Conservation (phyloP, 2,113 vertebrate genomes). For the Sinosuthora webbiana region DNA sequence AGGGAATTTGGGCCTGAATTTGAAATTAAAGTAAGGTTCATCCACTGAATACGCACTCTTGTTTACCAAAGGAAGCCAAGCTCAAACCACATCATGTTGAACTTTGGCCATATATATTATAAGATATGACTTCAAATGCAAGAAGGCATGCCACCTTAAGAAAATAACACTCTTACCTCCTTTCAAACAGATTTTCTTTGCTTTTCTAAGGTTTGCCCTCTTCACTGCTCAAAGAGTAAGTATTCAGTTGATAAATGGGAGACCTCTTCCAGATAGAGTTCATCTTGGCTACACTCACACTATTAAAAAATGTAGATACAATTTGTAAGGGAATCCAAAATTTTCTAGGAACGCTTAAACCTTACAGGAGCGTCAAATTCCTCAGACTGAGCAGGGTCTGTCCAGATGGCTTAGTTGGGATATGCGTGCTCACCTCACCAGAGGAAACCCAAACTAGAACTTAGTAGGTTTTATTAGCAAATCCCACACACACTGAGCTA, state of each 20-base stretch:
- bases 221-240: background rate
- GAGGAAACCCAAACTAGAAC: background rate
- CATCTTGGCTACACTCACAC: background rate
- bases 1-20: background rate
- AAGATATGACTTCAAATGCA: background rate
- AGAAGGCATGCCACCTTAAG: background rate
- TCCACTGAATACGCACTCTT: background rate
- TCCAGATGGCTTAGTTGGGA: background rate
- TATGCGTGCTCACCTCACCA: background rate
- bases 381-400: background rate
- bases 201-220: background rate
- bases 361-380: background rate
- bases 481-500: conserved; percentile 8
- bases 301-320: background rate
- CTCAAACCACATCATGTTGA: background rate
- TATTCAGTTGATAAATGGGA: background rate
- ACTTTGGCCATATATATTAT: background rate
- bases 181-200: background rate
- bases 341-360: conserved; percentile 23
- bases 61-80: background rate
- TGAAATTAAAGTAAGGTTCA: background rate
- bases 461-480: background rate
- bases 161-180: background rate
- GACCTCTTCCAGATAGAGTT: background rate
- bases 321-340: background rate